Base-by-base conservation (phyloP, 2,797 vertebrate genomes). In the Melanotaenia trifasciata region DNA sequence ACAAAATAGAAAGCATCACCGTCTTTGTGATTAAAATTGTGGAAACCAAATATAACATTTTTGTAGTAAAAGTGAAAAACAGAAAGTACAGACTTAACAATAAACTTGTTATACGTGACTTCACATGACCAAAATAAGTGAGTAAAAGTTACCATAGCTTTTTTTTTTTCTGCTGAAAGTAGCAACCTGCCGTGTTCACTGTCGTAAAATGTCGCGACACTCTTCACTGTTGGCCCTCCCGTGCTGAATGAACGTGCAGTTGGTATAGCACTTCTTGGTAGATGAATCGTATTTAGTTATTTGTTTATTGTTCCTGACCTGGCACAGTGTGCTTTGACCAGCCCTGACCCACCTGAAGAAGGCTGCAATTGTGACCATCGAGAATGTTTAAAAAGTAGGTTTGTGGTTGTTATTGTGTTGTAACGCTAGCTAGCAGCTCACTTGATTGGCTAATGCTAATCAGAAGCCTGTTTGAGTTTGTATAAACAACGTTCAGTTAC, bases 321-420 rank as follows among this genome's bases (percentile, higher is more conserved):
- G 30, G 16, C 1, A 6, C 26, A 58, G 58, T 28, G 30, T 43
- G 10, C 28, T n/a, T 13, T 28, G 67, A 64, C 24, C 35, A 64
- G 50, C 12, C 58, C 67, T 57, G 30, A 53, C n/a, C 43, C 50
- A 67, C 30, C 56, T 20, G 67, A 86, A 13, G 56, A 79, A 70
- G 43, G 38, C 59, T 54, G 30, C 7, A 51, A 78, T 71, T 35
- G 51, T 70, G 66, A 89, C 67, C 72, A 80, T 72, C 78, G 74
- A 94, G 76, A 78, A 96, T 96, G 95, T 96, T 96, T 93, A 96
- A 96, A 90, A 96, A 96, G 95, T 96, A 92, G 8, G 93, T 87
- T 65, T 69, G 4, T 71, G 32, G 18, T 64, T 67, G 60, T 84
- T 74, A 53, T 24, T 18, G 1, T 67, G 51, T 72, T 62, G 56